Evolutionary conservation across 2,113 vertebrate species (phyloP).

Genomic region (Hemicordylus capensis): DNA sequence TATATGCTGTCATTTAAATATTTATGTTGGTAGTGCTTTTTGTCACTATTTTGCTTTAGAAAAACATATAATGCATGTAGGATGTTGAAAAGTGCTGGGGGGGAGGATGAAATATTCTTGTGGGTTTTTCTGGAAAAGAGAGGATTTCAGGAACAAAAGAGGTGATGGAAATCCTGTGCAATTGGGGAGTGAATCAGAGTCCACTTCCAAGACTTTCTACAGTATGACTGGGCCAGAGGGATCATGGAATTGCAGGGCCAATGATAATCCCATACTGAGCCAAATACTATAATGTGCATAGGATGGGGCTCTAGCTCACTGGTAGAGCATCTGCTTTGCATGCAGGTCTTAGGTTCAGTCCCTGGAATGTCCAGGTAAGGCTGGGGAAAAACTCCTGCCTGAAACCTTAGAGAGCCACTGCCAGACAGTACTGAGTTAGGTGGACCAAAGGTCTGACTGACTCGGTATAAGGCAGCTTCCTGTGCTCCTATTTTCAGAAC

Average conservation of each 20-base stretch:
- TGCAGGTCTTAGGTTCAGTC: too few relatives aligned
- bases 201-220: background rate
- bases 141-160: background rate
- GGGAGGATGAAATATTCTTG: background rate
- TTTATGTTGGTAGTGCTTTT: constrained; percentile 9
- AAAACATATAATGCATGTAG: background rate
- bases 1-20: background rate
- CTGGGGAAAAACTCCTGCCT: too few relatives aligned
- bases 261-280: too few relatives aligned
- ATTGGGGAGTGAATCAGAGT: constrained; percentile 11
- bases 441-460: too few relatives aligned
- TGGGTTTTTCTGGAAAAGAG: background rate
- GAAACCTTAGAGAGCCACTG: too few relatives aligned
- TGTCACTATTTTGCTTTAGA: background rate
- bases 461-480: too few relatives aligned
- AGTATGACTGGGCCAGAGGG: fast-evolving
- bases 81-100: background rate
- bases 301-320: too few relatives aligned
- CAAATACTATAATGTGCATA: too few relatives aligned
- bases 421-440: too few relatives aligned
- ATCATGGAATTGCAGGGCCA: background rate
- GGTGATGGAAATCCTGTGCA: background rate
- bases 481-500: too few relatives aligned
- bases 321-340: too few relatives aligned
- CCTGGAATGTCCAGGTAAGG: too few relatives aligned